phyloP scores from a whole-genome alignment of 2,797 vertebrate species.

The Epinephelus coioides region DNA sequence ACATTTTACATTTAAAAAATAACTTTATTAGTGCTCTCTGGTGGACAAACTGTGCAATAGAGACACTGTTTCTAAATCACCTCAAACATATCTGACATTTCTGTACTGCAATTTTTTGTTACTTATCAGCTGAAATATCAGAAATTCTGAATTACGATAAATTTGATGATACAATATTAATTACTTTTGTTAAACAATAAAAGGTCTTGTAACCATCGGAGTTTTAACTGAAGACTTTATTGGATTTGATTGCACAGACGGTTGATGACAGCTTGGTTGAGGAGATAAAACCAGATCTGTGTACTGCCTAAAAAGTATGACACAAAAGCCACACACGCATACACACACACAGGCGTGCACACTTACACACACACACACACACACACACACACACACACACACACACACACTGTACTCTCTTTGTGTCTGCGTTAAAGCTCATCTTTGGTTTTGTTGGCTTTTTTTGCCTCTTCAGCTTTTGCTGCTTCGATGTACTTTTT shows the following conservation, averaged over 20 bases:
- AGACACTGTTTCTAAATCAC: too few species aligned
- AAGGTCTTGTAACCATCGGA: neutral
- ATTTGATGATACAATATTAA: too few species aligned
- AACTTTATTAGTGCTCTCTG: neutral
- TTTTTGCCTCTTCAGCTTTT: constrained; percentile 71
- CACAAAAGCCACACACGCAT: neutral
- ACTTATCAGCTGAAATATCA: neutral
- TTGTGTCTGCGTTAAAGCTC: constrained; percentile 71
- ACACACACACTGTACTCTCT: constrained; percentile 6
- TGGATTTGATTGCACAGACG: constrained; percentile 8
- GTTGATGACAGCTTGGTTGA: neutral
- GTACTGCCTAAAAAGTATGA: constrained; percentile 7
- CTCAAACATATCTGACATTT: neutral
- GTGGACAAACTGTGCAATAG: neutral
- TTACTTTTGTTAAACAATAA: neutral
- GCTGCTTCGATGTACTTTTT: constrained; percentile 70
- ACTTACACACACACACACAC: constrained; percentile 6
- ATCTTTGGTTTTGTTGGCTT: constrained; percentile 60
- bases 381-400: constrained; percentile 30
- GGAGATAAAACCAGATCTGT: constrained; percentile 27
- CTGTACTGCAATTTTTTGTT: neutral
- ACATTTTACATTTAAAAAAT: too few species aligned
- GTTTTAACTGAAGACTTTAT: constrained; percentile 40
- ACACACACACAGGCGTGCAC: constrained; percentile 16
- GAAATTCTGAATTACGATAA: too few species aligned